Conservation (phyloP, 2,888 invertebrate species). For the Volucella inanis region DNA sequence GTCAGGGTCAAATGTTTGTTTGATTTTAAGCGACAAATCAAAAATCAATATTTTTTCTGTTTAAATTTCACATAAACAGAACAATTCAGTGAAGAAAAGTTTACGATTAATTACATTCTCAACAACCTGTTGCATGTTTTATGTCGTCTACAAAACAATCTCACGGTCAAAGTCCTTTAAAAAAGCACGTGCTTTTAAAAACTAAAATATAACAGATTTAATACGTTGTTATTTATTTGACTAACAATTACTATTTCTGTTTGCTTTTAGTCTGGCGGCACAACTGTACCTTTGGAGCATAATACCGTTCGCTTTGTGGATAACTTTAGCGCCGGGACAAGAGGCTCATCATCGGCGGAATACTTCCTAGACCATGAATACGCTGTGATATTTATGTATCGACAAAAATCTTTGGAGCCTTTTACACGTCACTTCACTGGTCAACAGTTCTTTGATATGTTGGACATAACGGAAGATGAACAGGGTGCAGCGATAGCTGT, state of each 20-base stretch:
- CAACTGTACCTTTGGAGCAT: slow-evolving; percentile 97
- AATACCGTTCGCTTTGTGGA: slow-evolving; percentile 99
- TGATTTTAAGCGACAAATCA: too few relatives aligned
- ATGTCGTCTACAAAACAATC: too few relatives aligned
- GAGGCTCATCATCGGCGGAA: slow-evolving; percentile 97
- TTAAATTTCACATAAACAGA: too few relatives aligned
- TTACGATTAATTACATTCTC: too few relatives aligned
- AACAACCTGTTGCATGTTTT: too few relatives aligned
- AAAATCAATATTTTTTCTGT: too few relatives aligned
- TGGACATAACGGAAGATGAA: slow-evolving; percentile 85
- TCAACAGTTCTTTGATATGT: slow-evolving; percentile 91
- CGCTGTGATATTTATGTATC: slow-evolving; percentile 96
- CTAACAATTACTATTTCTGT: slow-evolving; percentile 26
- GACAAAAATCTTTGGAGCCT: slow-evolving; percentile 95
- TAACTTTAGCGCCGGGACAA: slow-evolving; percentile 98
- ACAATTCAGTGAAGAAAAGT: too few relatives aligned
- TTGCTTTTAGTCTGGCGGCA: slow-evolving; percentile 92
- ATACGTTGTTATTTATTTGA: not conserved
- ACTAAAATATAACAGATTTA: too few relatives aligned
- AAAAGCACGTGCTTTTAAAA: too few relatives aligned
- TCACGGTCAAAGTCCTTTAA: too few relatives aligned
- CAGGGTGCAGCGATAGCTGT: slow-evolving; percentile 88
- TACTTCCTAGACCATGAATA: slow-evolving; percentile 95
- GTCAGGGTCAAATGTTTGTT: too few relatives aligned
- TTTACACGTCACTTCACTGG: slow-evolving; percentile 94